phyloP scores from a whole-genome alignment of 1,140 invertebrate genomes.

The Musca vetustissima region DNA sequence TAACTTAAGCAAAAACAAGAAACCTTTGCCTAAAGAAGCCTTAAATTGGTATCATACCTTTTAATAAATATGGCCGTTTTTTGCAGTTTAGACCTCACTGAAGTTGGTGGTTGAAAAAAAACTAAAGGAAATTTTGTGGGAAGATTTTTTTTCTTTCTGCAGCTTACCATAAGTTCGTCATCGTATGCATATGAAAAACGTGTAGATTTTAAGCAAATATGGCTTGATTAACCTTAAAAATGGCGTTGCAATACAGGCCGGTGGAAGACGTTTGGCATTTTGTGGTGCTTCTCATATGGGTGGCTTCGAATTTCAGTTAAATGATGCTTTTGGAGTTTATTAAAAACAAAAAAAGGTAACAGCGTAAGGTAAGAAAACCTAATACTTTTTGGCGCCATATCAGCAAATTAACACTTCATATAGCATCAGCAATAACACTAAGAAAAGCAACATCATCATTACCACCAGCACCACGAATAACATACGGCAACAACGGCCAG shows the following conservation, averaged over 20 bases:
- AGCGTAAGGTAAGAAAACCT: background rate
- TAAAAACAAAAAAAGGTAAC: too few relatives aligned
- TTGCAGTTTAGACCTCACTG: constrained; percentile 16
- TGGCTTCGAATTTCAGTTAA: constrained; percentile 17
- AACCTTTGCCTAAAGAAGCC: constrained; percentile 5
- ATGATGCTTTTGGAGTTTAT: background rate
- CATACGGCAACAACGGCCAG: background rate
- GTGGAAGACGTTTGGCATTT: too few relatives aligned
- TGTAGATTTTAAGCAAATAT: constrained; percentile 24
- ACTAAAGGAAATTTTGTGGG: constrained; percentile 1
- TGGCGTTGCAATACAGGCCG: constrained; percentile 6
- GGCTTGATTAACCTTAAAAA: constrained; percentile 23
- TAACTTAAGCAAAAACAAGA: background rate
- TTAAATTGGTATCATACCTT: constrained; percentile 22
- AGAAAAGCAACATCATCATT: background rate
- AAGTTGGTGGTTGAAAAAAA: constrained; percentile 13
- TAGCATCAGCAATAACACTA: background rate
- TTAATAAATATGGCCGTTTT: constrained; percentile 22
- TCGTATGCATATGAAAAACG: constrained; percentile 19
- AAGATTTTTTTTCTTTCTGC: constrained; percentile 8
- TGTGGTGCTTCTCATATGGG: constrained; percentile 7
- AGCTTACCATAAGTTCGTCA: background rate
- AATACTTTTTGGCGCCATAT: constrained; percentile 23
- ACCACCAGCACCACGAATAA: too few relatives aligned
- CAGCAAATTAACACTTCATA: constrained; percentile 24